These are phyloP conservation scores for Caretta caretta DNA, from an alignment of 2,113 vertebrate species.

Conservation along the genomic window DNA sequence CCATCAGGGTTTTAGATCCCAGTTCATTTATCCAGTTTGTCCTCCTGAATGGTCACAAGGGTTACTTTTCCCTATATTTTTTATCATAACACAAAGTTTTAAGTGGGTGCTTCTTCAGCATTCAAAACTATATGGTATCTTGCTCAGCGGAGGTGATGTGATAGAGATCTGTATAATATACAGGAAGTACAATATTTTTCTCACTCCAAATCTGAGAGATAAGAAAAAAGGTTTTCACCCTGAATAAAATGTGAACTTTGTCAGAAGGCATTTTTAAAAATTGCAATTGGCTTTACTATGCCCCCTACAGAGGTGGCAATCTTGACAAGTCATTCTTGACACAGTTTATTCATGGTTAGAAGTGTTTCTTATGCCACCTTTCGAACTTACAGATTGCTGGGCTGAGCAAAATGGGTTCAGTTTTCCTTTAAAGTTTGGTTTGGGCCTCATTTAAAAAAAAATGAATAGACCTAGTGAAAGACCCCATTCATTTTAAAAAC, in stretches of 20 bases:
- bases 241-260: neutral
- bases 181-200: neutral
- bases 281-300: neutral
- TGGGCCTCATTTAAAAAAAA: neutral
- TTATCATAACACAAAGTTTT: neutral
- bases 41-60: neutral
- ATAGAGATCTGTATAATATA: neutral
- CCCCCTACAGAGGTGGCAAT: rapidly evolving
- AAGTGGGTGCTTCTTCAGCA: neutral
- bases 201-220: neutral
- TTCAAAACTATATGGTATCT: neutral
- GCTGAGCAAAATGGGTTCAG: neutral
- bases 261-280: neutral
- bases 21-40: neutral
- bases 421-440: neutral
- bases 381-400: neutral
- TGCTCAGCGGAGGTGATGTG: neutral
- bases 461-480: neutral
- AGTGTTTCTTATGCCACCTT: neutral
- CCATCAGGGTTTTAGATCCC: constrained; percentile 52
- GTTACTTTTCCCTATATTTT: neutral
- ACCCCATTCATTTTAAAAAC: neutral
- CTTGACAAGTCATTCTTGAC: rapidly evolving
- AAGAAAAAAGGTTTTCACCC: neutral
- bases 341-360: neutral